Conservation (phyloP, 2,113 vertebrate genomes). For the Athene noctua region DNA sequence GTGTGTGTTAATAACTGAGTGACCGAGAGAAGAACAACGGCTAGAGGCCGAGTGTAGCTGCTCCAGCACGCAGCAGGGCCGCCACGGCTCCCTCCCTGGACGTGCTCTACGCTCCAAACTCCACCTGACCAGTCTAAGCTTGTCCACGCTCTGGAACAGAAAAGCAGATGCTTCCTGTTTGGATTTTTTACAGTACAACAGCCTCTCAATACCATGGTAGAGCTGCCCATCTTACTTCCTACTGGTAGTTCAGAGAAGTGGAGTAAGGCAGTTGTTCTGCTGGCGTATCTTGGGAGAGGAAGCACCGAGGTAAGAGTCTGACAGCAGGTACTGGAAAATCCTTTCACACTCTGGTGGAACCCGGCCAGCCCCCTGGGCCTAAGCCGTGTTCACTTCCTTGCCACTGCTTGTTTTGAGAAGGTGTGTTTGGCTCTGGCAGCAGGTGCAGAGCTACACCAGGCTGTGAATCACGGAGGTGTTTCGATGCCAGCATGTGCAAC, state of each 20-base stretch:
- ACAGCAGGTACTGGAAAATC: background rate
- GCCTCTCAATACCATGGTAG: background rate
- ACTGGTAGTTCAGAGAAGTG: background rate
- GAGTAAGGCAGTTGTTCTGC: background rate
- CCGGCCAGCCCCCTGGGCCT: background rate
- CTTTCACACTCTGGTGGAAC: background rate
- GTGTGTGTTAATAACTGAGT: background rate
- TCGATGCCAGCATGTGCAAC: background rate
- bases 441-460: background rate
- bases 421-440: background rate
- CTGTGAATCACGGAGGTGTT: background rate
- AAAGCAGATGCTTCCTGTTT: background rate
- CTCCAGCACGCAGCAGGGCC: background rate
- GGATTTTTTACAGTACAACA: background rate
- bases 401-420: background rate
- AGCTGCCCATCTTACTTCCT: background rate
- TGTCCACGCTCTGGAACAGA: background rate
- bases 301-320: fast-evolving
- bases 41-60: background rate
- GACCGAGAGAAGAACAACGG: background rate
- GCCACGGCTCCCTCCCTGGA: background rate
- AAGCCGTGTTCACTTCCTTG: background rate
- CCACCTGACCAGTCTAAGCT: background rate
- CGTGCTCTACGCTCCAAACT: background rate
- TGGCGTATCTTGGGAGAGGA: background rate